Percentiles rank a stretch among this genome's conserved stretches.
Evolutionary conservation across 2,888 invertebrate genomes (phyloP).

Genomic region (Anticlea derivata): DNA sequence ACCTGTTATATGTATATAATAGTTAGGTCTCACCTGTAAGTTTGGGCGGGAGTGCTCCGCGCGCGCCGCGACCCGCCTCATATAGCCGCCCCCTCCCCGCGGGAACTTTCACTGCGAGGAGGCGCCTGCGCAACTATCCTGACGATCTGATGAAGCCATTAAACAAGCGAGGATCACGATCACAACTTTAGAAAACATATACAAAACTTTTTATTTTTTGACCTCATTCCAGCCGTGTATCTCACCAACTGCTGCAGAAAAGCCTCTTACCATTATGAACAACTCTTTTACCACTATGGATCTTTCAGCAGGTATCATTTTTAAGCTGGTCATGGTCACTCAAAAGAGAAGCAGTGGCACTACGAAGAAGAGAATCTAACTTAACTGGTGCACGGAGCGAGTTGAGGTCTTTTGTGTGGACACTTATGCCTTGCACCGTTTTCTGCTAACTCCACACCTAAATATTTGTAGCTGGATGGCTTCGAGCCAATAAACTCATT

Average conservation of each 20-base stretch:
- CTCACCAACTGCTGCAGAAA: no score
- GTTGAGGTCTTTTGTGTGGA: not conserved
- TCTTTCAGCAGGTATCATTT: no score
- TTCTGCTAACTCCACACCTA: no score
- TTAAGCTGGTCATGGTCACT: no score
- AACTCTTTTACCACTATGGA: not conserved
- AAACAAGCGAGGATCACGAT: conserved; percentile 28
- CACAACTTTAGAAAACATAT: not conserved
- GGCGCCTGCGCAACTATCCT: conserved; percentile 67
- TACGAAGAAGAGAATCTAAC: no score
- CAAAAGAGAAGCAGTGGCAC: not conserved
- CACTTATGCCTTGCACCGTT: no score
- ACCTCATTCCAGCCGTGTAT: no score
- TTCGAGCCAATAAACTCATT: no score
- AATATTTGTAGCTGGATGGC: no score
- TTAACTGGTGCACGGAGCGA: not conserved
- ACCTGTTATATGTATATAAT: conserved; percentile 25
- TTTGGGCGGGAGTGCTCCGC: conserved; percentile 68
- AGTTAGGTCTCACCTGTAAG: conserved; percentile 64
- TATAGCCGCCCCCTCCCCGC: conserved; percentile 63
- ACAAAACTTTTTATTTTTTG: no score
- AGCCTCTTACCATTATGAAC: no score
- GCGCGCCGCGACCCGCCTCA: conserved; percentile 60
- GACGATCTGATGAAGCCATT: conserved; percentile 52
- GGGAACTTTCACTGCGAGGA: conserved; percentile 64